These are phyloP conservation scores for Thaleichthys pacificus DNA, from an alignment of 2,797 vertebrate genomes.

Conservation along the genomic window DNA sequence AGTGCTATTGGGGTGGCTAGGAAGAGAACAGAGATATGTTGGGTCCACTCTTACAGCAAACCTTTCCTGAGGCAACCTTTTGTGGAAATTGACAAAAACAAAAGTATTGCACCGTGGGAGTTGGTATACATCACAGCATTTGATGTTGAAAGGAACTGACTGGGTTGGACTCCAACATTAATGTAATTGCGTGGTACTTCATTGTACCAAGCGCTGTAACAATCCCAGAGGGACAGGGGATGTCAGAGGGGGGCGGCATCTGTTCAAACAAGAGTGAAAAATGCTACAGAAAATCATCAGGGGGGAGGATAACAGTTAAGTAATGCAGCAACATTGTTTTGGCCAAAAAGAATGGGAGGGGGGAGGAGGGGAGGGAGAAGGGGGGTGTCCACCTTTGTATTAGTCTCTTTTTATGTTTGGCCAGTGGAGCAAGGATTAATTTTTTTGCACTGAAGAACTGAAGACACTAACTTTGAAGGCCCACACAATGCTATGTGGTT, in stretches of 20 bases:
- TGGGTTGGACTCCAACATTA: slow-evolving; percentile 65
- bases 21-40: slow-evolving; percentile 39
- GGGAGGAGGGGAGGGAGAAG: slow-evolving; percentile 62
- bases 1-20: slow-evolving; percentile 26
- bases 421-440: slow-evolving; percentile 61
- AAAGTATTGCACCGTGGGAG: slow-evolving; percentile 48
- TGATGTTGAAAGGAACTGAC: slow-evolving; percentile 66
- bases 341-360: slow-evolving; percentile 56
- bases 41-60: slow-evolving; percentile 51
- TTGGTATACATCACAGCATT: slow-evolving; percentile 60
- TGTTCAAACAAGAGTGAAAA: slow-evolving; percentile 78
- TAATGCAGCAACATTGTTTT: slow-evolving; percentile 73
- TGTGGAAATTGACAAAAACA: slow-evolving; percentile 60
- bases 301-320: slow-evolving; percentile 72
- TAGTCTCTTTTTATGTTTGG: slow-evolving; percentile 68
- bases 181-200: slow-evolving; percentile 63
- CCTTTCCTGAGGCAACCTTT: slow-evolving; percentile 22
- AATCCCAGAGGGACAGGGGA: slow-evolving; percentile 60
- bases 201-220: slow-evolving; percentile 61
- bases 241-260: slow-evolving; percentile 66
- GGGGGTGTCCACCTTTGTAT: slow-evolving; percentile 71
- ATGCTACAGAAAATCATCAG: slow-evolving; percentile 73
- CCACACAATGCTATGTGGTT: slow-evolving; percentile 42
- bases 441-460: slow-evolving; percentile 32
- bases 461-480: slow-evolving; percentile 52